Evolutionary conservation across 2,888 invertebrate species (phyloP), one percentile per base, ranked within the genome.

Genomic region (Petrolisthes cinctipes): DNA sequence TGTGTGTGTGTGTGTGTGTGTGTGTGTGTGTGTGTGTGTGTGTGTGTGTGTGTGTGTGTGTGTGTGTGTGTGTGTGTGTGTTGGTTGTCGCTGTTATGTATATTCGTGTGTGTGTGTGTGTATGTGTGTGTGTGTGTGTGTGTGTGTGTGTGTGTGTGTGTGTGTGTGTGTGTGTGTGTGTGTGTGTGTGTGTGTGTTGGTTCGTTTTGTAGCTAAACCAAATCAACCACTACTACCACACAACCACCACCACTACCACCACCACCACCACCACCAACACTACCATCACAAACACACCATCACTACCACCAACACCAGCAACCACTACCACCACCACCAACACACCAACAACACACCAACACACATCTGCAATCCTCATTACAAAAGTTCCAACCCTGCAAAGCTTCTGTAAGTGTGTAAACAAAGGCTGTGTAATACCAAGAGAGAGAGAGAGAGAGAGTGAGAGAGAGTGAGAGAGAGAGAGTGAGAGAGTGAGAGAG

Each of bases 401-500:
- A n/a, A 17, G 4, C 5, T 14, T 54, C 53, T 11, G 23, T 14
- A 82, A 20, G 20, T 37, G 66, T n/a, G n/a, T n/a, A n/a, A n/a
- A n/a, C n/a, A 53, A 53, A 82, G 71, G 23, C 71, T 53, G 82
- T 17, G 71, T 73, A 73, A 82, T 54, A 54, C 9, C 17, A 4
- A 56, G 51, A 53, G 54, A 73, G 54, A 53, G 54, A 20, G 76
- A 76, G 57, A 76, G 76, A 76, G 83, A 76, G 76, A 76, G 61
- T 61, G 57, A 76, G 83, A 73, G 75, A 75, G 56, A 83, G 83
- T 23, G 83, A 83, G 83, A 73, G 83, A 83, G 83, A 57, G 56
- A 54, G 57, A 61, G 76, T 61, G 75, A 57, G 57, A 76, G 75
- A 82, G 68, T 11, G 82, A 82, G 82, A n/a, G 17, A 7, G 54